Evolutionary conservation across 2,888 invertebrate species (phyloP), one percentile per base, ranked within the genome.

Genomic region (Amorpha juglandis): DNA sequence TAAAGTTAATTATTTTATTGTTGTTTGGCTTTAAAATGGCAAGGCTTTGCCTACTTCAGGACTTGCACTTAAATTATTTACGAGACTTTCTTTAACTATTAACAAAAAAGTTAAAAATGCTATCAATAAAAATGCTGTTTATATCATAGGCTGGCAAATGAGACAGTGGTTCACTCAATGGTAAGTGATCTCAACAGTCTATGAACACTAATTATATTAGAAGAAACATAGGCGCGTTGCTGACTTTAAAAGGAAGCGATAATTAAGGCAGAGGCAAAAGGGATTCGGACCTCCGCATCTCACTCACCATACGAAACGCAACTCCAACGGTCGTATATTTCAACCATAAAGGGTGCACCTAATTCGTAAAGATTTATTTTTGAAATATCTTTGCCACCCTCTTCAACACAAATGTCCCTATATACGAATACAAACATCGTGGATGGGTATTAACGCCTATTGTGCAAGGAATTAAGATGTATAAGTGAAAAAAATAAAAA

Each of bases 381-480:
- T 45, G 38, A 38, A 45, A 45, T 38, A 58, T 19, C 45, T 27
- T 14, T 48, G 47, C 16, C 33, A 47, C 48, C 48, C 48, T 47
- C 16, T 33, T 47, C 2, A 47, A 48, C 47, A 47, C 33, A 12
- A 38, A 35, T 42, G 38, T 63, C 51, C 33, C 38, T 33, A 65
- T 45, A 51, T 47, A 42, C 45, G 50, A 65, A 65, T 51, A 51
- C 63, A 63, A 66, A 66, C 45, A 38, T 66, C 51, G 64, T 71
- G 67, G 71, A 67, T 63, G 74, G 74, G 84, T 82, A 83, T 85
- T 85, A 87, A 78, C 83, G 79, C 79, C 80, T 78, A 80, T 81
- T 84, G 82, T 83, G 76, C 69, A 62, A 70, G 78, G 84, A 81
- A 89, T 90, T 90, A 91, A 87, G 64, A 64, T 45, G 62, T 62